Evolutionary conservation across 2,113 vertebrate genomes (phyloP), one percentile per base, ranked within the genome.

Genomic region (Holacanthus passer): DNA sequence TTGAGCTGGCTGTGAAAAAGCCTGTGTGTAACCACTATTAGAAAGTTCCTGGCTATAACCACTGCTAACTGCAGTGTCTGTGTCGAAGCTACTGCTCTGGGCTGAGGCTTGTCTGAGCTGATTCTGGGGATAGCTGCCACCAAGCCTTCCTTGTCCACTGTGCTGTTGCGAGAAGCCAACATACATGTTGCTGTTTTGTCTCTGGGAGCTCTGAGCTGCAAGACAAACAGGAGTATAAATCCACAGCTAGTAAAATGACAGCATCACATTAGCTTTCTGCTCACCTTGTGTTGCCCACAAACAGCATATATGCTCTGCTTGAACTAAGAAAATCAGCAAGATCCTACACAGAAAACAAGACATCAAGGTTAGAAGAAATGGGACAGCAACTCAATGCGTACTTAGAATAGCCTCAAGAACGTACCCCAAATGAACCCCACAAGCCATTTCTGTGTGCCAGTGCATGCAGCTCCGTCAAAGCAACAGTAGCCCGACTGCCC

Each of bases 371-470:
- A 86, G 39, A 60, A 39, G 3, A 37, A 80, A 73, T 0, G 3
- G 7, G 17, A 39, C 58, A 45, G 7, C 2, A 52, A 29, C 27
- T 19, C 3, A 7, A 50, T 20, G 53, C 5, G 2, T 2, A n/a
- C n/a, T 11, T 0, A 19, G 8, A 50, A 37, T 0, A 48, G 0
- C 16, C 35, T 32, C 9, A 52, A 62, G 13, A 29, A 79, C 85
- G 56, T 35, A 93, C 93, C 84, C 86, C 91, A 90, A 83, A 93
- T 83, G 8, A 92, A 88, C 76, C 79, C 91, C 91, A 89, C 77
- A 71, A 90, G 62, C 75, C 91, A 92, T 91, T 20, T 73, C 77
- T 63, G 16, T 69, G 24, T 48, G 7, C 43, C 4, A 47, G 37
- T 8, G 7, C 31, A 6, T 27, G 35, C 39, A 66, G 11, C 52